Conservation (phyloP, 2,888 invertebrate species). For the Pterostichus madidus region DNA sequence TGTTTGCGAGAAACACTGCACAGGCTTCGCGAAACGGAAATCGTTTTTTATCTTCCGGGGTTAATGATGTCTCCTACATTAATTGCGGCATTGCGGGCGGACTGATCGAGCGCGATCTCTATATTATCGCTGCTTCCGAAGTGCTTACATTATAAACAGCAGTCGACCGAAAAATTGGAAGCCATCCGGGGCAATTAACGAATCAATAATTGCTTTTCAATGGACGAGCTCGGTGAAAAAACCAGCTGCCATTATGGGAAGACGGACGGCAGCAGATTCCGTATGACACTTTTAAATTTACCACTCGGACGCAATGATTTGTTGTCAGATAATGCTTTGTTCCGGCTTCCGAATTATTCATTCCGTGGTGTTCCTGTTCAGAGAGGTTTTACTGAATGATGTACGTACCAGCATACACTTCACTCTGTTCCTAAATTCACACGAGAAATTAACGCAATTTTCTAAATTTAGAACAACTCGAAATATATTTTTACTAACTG, state of each 20-base stretch:
- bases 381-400: too few relatives aligned
- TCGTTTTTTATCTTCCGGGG: conserved; percentile 38
- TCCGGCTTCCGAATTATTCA: conserved; percentile 28
- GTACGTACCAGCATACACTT: too few relatives aligned
- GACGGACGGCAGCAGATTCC: conserved; percentile 13
- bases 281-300: conserved; percentile 48
- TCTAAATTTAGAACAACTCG: too few relatives aligned
- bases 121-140: conserved; percentile 58
- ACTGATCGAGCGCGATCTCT: conserved; percentile 32
- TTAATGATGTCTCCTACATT: conserved; percentile 58
- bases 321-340: conserved; percentile 46
- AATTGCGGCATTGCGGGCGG: conserved; percentile 36
- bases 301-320: conserved; percentile 40
- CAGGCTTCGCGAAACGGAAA: not conserved
- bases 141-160: conserved; percentile 64
- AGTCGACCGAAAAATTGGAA: conserved; percentile 63
- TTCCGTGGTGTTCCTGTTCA: not conserved
- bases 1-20: too few relatives aligned
- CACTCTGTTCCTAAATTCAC: too few relatives aligned
- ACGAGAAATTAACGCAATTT: too few relatives aligned
- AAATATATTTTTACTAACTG: too few relatives aligned
- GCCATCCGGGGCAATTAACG: conserved; percentile 55
- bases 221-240: conserved; percentile 43
- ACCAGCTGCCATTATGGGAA: conserved; percentile 37
- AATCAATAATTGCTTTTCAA: conserved; percentile 62